A percentile compares a stretch with the other conserved stretches of the same genome.
Conservation (phyloP, 2,888 invertebrate genomes). For the Hylaea fasciaria region DNA sequence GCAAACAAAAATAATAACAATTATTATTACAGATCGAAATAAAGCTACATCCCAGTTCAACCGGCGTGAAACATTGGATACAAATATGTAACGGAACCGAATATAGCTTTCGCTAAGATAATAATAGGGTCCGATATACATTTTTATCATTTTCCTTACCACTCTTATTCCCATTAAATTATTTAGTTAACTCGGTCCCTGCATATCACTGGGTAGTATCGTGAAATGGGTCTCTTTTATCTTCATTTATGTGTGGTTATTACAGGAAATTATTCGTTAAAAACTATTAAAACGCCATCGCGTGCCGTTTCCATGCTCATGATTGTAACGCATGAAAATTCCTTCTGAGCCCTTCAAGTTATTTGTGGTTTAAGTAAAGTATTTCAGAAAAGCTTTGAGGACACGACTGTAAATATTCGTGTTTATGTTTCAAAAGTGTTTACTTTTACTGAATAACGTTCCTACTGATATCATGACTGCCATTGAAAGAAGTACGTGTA, state of each 20-base stretch:
- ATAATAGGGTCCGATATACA: too few relatives aligned
- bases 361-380: constrained; percentile 1
- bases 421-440: background rate
- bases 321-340: constrained; percentile 32
- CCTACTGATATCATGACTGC: too few relatives aligned
- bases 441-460: too few relatives aligned
- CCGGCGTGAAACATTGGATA: too few relatives aligned
- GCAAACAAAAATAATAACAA: too few relatives aligned
- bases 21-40: too few relatives aligned
- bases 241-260: constrained; percentile 31
- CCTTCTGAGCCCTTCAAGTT: background rate
- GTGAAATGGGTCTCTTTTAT: constrained; percentile 36
- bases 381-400: background rate
- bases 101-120: too few relatives aligned
- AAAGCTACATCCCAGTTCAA: too few relatives aligned
- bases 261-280: constrained; percentile 39
- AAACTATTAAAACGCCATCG: constrained; percentile 42
- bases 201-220: constrained; percentile 20
- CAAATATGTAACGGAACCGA: too few relatives aligned
- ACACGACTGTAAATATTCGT: too few relatives aligned
- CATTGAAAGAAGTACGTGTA: too few relatives aligned
- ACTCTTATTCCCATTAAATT: background rate
- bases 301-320: constrained; percentile 39
- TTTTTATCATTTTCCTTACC: too few relatives aligned
- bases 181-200: constrained; percentile 13